These are phyloP conservation scores for Tribolium castaneum DNA, from an alignment of 1,140 invertebrate species.

Conservation along the genomic window DNA sequence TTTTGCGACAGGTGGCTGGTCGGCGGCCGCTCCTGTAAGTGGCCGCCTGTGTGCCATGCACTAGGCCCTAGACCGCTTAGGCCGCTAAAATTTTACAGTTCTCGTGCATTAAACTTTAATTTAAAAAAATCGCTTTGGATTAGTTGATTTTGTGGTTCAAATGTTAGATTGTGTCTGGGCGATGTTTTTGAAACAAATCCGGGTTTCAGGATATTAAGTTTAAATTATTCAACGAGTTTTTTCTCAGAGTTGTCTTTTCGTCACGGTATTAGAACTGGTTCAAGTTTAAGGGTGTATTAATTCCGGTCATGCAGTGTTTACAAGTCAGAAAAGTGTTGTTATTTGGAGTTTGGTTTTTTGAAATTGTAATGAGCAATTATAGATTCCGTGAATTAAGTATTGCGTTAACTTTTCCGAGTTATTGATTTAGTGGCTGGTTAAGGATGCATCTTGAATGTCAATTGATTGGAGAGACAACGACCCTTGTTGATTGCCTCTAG, in stretches of 20 bases:
- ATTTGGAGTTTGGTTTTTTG: conserved; percentile 17
- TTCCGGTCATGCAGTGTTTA: neutral
- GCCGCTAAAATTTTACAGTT: too few relatives aligned
- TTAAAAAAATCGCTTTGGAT: too few relatives aligned
- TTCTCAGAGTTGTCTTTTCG: neutral
- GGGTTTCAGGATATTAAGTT: too few relatives aligned
- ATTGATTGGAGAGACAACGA: conserved; percentile 20
- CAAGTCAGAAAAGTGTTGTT: neutral
- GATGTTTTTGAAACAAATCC: too few relatives aligned
- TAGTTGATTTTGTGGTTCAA: too few relatives aligned
- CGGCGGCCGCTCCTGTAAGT: too few relatives aligned
- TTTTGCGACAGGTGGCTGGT: too few relatives aligned
- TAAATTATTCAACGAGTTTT: conserved; percentile 18
- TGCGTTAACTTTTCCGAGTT: neutral
- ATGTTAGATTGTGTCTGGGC: too few relatives aligned
- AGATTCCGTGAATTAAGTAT: conserved; percentile 19
- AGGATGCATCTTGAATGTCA: conserved; percentile 20
- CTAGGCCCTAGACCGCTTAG: too few relatives aligned
- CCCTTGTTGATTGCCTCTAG: neutral
- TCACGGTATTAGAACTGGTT: neutral
- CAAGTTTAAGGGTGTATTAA: neutral
- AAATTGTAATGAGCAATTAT: conserved; percentile 32
- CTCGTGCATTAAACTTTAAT: too few relatives aligned
- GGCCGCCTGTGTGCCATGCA: too few relatives aligned
- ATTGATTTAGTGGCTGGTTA: conserved; percentile 25